A percentile compares a stretch with the other conserved stretches of the same genome.
Evolutionary conservation across 2,113 vertebrate species (phyloP).

Genomic region (Bujurquina vittata): DNA sequence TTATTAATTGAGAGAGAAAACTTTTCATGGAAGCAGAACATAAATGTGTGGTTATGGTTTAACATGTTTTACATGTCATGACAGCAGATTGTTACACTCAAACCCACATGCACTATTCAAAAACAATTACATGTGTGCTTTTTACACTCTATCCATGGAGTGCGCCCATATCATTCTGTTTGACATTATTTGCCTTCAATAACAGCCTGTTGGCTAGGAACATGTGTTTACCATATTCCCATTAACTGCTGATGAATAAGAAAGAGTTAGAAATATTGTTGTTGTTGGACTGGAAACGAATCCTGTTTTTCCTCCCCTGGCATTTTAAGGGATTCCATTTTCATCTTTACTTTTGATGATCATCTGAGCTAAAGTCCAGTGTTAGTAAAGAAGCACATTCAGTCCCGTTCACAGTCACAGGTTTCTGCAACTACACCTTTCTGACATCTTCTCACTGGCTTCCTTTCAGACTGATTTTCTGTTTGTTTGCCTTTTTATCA

Average conservation of each 20-base stretch:
- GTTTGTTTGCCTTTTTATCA: not conserved
- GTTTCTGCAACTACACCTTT: slow-evolving; percentile 44
- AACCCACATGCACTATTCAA: slow-evolving; percentile 21
- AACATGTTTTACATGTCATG: not conserved
- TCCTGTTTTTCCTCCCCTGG: slow-evolving; percentile 9
- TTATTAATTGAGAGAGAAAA: not conserved
- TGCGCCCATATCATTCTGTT: slow-evolving; percentile 21
- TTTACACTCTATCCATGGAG: slow-evolving; percentile 2
- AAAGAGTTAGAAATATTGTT: not conserved
- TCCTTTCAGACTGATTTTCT: slow-evolving; percentile 21
- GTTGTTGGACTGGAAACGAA: slow-evolving; percentile 20
- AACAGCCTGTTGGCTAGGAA: slow-evolving; percentile 20
- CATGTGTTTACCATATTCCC: slow-evolving; percentile 14
- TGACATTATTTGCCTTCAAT: slow-evolving; percentile 34
- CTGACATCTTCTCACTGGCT: slow-evolving; percentile 44
- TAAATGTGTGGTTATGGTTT: not conserved
- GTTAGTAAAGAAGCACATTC: slow-evolving; percentile 53
- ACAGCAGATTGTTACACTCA: not conserved
- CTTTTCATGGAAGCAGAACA: not conserved
- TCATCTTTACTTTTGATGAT: slow-evolving; percentile 45
- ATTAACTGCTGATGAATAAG: slow-evolving; percentile 7
- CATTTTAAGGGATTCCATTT: slow-evolving; percentile 32
- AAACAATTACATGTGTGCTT: slow-evolving; percentile 5
- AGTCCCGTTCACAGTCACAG: slow-evolving; percentile 54
- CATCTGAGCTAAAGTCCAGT: slow-evolving; percentile 46